Percentiles rank a stretch among this genome's conserved stretches.
Conservation (phyloP, 2,888 invertebrate species). For the Drosophila mercatorum region DNA sequence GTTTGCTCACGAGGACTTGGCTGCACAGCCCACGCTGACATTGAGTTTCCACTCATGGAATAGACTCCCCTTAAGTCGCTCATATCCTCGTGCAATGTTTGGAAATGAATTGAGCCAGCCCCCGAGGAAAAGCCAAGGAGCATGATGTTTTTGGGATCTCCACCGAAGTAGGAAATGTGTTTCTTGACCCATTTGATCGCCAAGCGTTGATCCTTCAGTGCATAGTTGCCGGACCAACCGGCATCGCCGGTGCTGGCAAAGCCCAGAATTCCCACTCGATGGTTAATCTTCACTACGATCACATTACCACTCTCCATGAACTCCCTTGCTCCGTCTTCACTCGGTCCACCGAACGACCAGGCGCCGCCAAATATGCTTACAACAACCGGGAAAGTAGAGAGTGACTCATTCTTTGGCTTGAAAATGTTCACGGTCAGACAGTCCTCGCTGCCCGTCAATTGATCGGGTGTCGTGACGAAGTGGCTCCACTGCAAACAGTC, state of each 20-base stretch:
- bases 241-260: conserved; percentile 91
- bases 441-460: conserved; percentile 87
- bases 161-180: conserved; percentile 83
- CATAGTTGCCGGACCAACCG: conserved; percentile 85
- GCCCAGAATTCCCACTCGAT: conserved; percentile 90
- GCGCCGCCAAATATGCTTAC: conserved; percentile 89
- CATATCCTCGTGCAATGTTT: conserved; percentile 87
- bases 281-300: conserved; percentile 89
- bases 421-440: conserved; percentile 89
- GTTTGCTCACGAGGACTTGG: conserved; percentile 86
- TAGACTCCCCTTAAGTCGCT: conserved; percentile 45
- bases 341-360: conserved; percentile 87
- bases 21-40: conserved; percentile 87
- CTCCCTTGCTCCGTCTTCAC: conserved; percentile 85
- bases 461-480: conserved; percentile 72
- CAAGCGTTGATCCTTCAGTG: conserved; percentile 60
- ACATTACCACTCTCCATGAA: conserved; percentile 87
- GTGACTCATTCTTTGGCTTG: conserved; percentile 84
- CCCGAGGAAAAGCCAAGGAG: conserved; percentile 90
- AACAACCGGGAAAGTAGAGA: conserved; percentile 86
- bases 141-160: conserved; percentile 87
- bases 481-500: conserved; percentile 88
- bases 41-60: conserved; percentile 89
- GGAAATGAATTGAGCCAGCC: conserved; percentile 90
- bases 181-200: conserved; percentile 55